These are phyloP conservation scores for Sebastes matsubarae DNA, from an alignment of 2,797 vertebrate species.

Conservation along the genomic window DNA sequence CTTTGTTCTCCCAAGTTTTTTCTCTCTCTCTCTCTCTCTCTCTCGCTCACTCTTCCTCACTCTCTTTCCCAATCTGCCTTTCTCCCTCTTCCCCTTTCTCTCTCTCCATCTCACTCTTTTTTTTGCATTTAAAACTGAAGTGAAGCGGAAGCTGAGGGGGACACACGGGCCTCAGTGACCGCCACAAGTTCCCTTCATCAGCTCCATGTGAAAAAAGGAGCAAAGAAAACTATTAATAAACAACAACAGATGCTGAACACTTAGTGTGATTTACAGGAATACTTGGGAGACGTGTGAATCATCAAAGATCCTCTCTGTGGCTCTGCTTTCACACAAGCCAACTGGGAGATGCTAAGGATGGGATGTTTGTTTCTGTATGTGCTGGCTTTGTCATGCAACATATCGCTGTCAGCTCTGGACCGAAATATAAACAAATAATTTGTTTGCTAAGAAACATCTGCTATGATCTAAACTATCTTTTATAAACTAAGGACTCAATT, in stretches of 20 bases:
- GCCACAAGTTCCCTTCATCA: constrained; percentile 19
- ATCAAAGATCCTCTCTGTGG: constrained; percentile 53
- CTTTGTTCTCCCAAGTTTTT: constrained; percentile 88
- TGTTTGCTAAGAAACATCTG: constrained; percentile 69
- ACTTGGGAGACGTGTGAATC: constrained; percentile 57
- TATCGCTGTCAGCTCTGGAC: constrained; percentile 36
- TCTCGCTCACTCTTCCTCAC: constrained; percentile 61
- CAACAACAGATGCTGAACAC: constrained; percentile 67
- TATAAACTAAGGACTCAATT: constrained; percentile 69
- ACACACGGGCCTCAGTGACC: constrained; percentile 57
- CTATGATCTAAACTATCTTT: constrained; percentile 67
- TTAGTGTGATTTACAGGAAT: constrained; percentile 59
- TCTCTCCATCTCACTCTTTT: constrained; percentile 13
- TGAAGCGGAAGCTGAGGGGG: constrained; percentile 75
- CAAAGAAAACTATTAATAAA: constrained; percentile 61
- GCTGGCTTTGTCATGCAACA: constrained; percentile 67
- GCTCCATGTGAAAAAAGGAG: background rate
- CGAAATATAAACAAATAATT: constrained; percentile 65
- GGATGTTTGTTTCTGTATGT: constrained; percentile 67
- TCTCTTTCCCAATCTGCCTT: constrained; percentile 23
- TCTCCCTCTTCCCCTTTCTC: constrained; percentile 15
- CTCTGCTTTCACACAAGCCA: constrained; percentile 50
- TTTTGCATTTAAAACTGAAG: constrained; percentile 70
- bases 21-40: constrained; percentile 43
- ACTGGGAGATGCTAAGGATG: constrained; percentile 66